Base-by-base conservation (phyloP, 2,797 vertebrate genomes). In the Chaunax sp. region DNA sequence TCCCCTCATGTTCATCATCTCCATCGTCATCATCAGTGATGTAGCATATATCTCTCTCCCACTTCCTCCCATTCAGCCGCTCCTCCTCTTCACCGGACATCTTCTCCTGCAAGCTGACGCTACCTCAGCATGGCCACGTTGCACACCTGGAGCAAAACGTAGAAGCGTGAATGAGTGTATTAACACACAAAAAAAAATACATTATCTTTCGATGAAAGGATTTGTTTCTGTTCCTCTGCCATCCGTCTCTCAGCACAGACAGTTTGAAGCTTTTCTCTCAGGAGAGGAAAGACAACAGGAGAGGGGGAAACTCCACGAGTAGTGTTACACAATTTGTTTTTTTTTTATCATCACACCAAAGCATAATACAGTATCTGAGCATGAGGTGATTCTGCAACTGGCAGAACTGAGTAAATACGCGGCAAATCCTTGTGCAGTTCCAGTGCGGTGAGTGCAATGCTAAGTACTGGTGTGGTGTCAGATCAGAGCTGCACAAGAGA, bases 61-160 rank as follows among this genome's bases (percentile, higher is more conserved):
- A 30, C 50, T 33, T 49, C 45, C 33, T 69, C 37, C 9, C 11
- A 3, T 52, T 66, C 43, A 67, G 59, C n/a, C 2, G 71, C 20
- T 77, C 54, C 40, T 84, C 80, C 44, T 81, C 69, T 56, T 72
- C 74, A 38, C 83, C 78, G 77, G 77, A 87, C 90, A 91, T 90
- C 65, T 72, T 83, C 64, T 62, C 65, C 50, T 33, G 56, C 46
- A 62, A 44, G 51, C 52, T 40, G 52, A 41, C 77, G 87, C 80
- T 89, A 87, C 71, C 85, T 89, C 23, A 69, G 77, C 85, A 90
- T 89, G 63, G 53, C 66, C 60, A 2, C 28, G 12, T 19, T 23
- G 52, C 64, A 70, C 67, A 69, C 75, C 86, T 86, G 58, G 30
- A 67, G 64, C 14, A 47, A 13, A 66, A 6, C 64, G 40, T 0